Base-by-base conservation (phyloP, 2,113 vertebrate genomes). In the Chaenogobius annularis region DNA sequence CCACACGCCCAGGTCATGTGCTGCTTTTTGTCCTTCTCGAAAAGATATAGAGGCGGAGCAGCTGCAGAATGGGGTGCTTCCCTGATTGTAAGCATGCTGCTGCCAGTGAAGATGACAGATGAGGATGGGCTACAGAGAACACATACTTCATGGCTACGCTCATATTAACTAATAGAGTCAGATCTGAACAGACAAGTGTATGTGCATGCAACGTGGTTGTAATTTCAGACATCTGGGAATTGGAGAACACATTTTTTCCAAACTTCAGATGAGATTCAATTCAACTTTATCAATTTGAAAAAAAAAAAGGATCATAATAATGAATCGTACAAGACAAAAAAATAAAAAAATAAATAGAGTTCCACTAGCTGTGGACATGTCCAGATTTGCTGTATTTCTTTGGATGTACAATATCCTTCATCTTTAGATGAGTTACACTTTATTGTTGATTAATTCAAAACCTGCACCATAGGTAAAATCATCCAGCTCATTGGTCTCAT, bases 11-110 rank as follows among this genome's bases (percentile, higher is more conserved):
- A 0, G 65, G 75, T 83, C 82, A 84, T 22, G 66, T 83, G 82
- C 62, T 26, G 17, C 48, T 52, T 75, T 87, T 84, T 87, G 82
- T 82, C 77, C 77, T 43, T 43, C 68, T n/a, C 78, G 74, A 69
- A 64, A 61, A 61, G 66, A 61, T 69, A 66, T 20, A 70, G 58
- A n/a, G 78, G 50, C 37, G 59, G 62, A 78, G 48, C 83, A 88
- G 81, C 79, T 88, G 83, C 63, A 72, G 59, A 58, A 82, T 26
- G 59, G 61, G 22, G 70, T 12, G 46, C 37, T 40, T 40, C 37
- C 37, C 46, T 79, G 66, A 43, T 44, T 40, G 66, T 61, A 31
- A 72, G 67, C 78, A 74, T 73, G 44, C 72, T 72, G 61, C 73
- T 68, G 71, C 62, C 78, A 63, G 70, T 12, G 1, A 11, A 15